Evolutionary conservation across 2,888 invertebrate species (phyloP).

Genomic region (Polydrusus tereticollis): DNA sequence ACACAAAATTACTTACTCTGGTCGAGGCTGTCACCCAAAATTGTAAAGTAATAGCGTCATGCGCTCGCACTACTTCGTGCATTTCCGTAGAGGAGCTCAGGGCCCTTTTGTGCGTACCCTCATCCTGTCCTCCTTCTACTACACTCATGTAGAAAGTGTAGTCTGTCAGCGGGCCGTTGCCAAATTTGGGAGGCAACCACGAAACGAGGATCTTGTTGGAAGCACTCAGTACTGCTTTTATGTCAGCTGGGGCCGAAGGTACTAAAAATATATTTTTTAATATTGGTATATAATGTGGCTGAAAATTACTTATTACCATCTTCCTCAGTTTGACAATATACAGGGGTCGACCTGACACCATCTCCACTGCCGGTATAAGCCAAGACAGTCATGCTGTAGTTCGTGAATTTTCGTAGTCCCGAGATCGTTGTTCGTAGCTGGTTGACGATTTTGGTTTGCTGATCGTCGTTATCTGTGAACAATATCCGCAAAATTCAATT

Average conservation of each 20-base stretch:
- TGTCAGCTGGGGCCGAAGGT: conserved; percentile 89
- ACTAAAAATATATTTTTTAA: conserved; percentile 69
- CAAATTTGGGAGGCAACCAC: conserved; percentile 88
- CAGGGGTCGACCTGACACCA: conserved; percentile 85
- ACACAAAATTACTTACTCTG: conserved; percentile 64
- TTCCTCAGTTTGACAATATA: conserved; percentile 90
- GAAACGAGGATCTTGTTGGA: conserved; percentile 88
- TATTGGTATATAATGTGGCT: not conserved
- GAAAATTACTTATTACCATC: conserved; percentile 74
- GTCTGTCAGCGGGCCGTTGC: conserved; percentile 86
- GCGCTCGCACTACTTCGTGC: conserved; percentile 79
- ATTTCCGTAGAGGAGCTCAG: conserved; percentile 78
- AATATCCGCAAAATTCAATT: not conserved
- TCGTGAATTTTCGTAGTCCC: conserved; percentile 86
- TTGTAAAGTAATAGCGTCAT: conserved; percentile 81
- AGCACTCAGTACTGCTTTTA: conserved; percentile 90
- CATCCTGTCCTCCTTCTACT: conserved; percentile 82
- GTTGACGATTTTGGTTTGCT: conserved; percentile 82
- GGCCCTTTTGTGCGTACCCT: conserved; percentile 82
- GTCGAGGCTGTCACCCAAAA: conserved; percentile 85
- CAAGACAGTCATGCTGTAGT: conserved; percentile 91
- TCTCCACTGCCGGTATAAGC: conserved; percentile 92
- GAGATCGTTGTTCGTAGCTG: conserved; percentile 79
- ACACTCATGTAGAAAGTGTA: conserved; percentile 88
- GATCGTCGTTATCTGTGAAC: conserved; percentile 77